Percentiles rank a stretch among this genome's conserved stretches.
Conservation (phyloP, 2,113 vertebrate genomes). For the Microtus oregoni region DNA sequence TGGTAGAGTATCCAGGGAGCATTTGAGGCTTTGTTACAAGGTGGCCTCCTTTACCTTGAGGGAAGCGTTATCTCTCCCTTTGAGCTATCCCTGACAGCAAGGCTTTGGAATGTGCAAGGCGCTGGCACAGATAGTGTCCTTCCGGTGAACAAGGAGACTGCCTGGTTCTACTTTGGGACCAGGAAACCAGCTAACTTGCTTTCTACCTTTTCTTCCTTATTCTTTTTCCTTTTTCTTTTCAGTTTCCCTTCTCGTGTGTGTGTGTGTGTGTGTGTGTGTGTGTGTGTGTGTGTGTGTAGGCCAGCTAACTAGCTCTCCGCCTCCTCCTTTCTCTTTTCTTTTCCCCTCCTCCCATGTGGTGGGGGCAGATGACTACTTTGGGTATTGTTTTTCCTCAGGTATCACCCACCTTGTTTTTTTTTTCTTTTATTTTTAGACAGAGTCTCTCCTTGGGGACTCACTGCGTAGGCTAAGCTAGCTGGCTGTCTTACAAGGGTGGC, state of each 20-base stretch:
- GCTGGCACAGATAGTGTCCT: background rate
- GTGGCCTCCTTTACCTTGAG: background rate
- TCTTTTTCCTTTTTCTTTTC: background rate
- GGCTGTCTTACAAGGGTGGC: no score
- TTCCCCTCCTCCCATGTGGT: background rate
- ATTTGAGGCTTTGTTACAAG: background rate
- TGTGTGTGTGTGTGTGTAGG: no score
- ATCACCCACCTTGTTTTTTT: background rate
- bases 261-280: background rate
- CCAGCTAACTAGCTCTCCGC: no score
- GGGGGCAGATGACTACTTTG: background rate
- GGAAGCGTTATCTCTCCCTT: background rate
- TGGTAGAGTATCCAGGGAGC: background rate
- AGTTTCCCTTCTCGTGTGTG: background rate
- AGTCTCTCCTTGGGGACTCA: background rate
- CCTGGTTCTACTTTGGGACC: background rate
- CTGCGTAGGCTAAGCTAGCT: background rate
- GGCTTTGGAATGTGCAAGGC: background rate
- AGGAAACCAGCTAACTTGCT: background rate
- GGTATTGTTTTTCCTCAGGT: background rate
- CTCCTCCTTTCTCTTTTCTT: no score
- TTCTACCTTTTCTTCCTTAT: background rate
- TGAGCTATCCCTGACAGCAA: background rate
- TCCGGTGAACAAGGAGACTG: background rate
- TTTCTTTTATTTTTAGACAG: background rate